These are phyloP conservation scores for Amphiprion clarkii DNA, from an alignment of 2,797 vertebrate genomes.

Conservation along the genomic window DNA sequence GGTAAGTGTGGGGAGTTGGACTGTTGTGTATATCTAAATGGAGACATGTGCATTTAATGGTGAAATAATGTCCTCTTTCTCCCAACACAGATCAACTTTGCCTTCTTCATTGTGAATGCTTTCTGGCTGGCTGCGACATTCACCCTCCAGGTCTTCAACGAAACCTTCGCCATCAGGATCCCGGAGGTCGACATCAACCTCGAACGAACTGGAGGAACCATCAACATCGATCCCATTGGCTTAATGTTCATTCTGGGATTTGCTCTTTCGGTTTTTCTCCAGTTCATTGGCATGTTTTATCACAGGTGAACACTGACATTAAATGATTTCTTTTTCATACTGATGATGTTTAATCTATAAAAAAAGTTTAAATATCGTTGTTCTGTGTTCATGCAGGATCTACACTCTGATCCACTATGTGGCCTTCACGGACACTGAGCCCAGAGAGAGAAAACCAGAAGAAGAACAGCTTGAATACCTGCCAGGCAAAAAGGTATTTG, in stretches of 20 bases:
- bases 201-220: fast-evolving
- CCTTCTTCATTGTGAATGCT: constrained; percentile 76
- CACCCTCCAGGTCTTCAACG: constrained; percentile 61
- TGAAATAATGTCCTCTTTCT: neutral
- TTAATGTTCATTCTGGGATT: constrained; percentile 84
- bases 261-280: constrained; percentile 64
- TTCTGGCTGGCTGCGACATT: constrained; percentile 80
- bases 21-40: fast-evolving
- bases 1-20: constrained; percentile 37
- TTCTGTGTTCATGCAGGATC: constrained; percentile 54
- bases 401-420: constrained; percentile 77
- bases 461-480: too few relatives aligned
- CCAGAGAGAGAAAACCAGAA: neutral
- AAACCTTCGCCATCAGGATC: constrained; percentile 42
- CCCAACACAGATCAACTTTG: constrained; percentile 72
- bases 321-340: neutral
- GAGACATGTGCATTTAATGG: neutral
- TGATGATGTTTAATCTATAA: too few relatives aligned
- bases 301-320: constrained; percentile 73
- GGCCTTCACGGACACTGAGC: constrained; percentile 72
- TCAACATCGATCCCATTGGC: constrained; percentile 73
- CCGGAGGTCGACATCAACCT: constrained; percentile 38
- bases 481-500: too few relatives aligned
- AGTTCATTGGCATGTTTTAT: constrained; percentile 83
- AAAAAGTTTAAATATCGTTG: neutral